These are phyloP conservation scores for Laodelphax striatellus DNA, from an alignment of 1,140 invertebrate species.

Conservation along the genomic window DNA sequence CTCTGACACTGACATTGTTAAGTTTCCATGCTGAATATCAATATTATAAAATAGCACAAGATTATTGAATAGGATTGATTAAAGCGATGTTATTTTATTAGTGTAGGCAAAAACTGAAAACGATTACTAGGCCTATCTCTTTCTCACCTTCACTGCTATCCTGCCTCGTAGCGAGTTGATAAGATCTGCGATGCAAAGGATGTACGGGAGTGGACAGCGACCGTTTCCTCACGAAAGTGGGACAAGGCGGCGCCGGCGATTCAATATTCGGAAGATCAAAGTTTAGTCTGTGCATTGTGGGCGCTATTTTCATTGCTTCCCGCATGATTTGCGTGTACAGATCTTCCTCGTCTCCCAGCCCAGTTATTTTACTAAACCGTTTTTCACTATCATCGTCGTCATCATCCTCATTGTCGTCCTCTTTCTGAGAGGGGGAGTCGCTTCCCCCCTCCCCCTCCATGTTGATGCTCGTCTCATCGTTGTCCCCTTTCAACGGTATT, in stretches of 20 bases:
- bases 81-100: too few species aligned
- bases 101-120: too few species aligned
- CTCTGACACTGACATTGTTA: too few species aligned
- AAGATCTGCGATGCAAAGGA: conserved; percentile 20
- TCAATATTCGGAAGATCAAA: conserved; percentile 20
- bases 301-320: conserved; percentile 24
- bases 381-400: not conserved
- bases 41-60: too few species aligned
- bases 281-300: conserved; percentile 18
- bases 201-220: conserved; percentile 6
- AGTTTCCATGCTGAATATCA: too few species aligned
- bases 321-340: conserved; percentile 24
- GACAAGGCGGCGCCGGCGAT: conserved; percentile 2
- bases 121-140: too few species aligned
- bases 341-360: conserved; percentile 17
- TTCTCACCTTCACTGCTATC: conserved; percentile 16
- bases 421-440: not conserved
- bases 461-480: not conserved
- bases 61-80: too few species aligned
- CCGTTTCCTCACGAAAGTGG: not conserved
- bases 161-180: conserved; percentile 21
- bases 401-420: conserved; percentile 6
- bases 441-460: not conserved
- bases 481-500: conserved; percentile 7
- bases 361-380: not conserved